Evolutionary conservation across 2,113 vertebrate species (phyloP), one percentile per base, ranked within the genome.

Genomic region (Taurulus bubalis): DNA sequence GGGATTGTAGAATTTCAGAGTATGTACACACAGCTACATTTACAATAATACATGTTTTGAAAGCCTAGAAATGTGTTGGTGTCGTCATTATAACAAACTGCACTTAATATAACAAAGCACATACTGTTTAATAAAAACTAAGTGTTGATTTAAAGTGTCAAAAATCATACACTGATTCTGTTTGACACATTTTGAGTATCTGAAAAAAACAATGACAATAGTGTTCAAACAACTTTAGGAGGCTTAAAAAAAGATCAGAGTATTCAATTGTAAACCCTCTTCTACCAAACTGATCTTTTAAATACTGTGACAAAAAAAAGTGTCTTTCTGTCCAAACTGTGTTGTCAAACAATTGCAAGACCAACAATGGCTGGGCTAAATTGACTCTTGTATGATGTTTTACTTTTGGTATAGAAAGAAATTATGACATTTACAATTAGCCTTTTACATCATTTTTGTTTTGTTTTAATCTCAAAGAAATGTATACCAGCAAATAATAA

Each of bases 21-120:
- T 92, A 94, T 94, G 88, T 94, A 95, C 92, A 92, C 90, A 88
- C 83, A 72, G 82, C 77, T 93, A 94, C 94, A 94, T 94, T 95
- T 94, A 95, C 94, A 94, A 89, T 92, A 91, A 92, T 90, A 93
- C 90, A 93, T 72, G 84, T 84, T 80, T 69, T 85, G 80, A 89
- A 87, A 89, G 83, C 71, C 81, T 89, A 75, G 81, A 91, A 90
- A 90, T 72, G 83, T 58, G 82, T 83, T 51, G 81, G 81, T 53
- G 67, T 75, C 34, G 36, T 86, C 62, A 60, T 78, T 90, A 79
- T 88, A 86, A 90, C 85, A 92, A 92, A 92, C 84, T 75, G 89
- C 82, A 90, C 90, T 91, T 87, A 86, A 89, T 84, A 91, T 89
- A 89, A 92, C 77, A 92, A 92, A 90, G 83, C 87, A 90, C 76